Evolutionary conservation across 2,797 vertebrate species (phyloP).

Genomic region (Hoplostethus mediterraneus): DNA sequence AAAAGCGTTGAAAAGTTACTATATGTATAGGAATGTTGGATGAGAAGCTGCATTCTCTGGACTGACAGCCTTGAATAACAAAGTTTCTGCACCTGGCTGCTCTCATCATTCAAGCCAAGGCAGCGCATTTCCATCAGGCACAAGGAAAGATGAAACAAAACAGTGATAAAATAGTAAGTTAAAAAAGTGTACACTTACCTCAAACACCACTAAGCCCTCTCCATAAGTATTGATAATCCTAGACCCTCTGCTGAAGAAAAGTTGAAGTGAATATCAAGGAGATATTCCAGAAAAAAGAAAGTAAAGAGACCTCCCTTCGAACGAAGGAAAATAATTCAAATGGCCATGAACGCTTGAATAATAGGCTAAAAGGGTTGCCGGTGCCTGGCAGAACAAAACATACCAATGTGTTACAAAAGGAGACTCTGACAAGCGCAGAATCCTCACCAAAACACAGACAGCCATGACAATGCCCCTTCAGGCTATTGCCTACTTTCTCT

Average conservation of each 20-base stretch:
- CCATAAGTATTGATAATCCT: slow-evolving; percentile 57
- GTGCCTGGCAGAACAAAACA: slow-evolving; percentile 75
- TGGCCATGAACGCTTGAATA: slow-evolving; percentile 72
- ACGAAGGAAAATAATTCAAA: slow-evolving; percentile 65
- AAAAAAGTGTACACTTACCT: slow-evolving; percentile 71
- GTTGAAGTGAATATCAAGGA: slow-evolving; percentile 58
- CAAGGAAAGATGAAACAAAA: slow-evolving; percentile 36
- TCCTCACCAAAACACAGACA: slow-evolving; percentile 80
- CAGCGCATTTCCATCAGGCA: slow-evolving; percentile 32
- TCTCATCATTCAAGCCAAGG: slow-evolving; percentile 15
- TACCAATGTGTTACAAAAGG: slow-evolving; percentile 77
- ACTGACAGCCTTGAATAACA: slow-evolving; percentile 20
- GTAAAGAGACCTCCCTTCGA: slow-evolving; percentile 46
- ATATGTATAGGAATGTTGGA: slow-evolving; percentile 1
- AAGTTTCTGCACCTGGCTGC: slow-evolving; percentile 44
- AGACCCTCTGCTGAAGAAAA: slow-evolving; percentile 32
- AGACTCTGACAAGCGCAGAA: slow-evolving; percentile 74
- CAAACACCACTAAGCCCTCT: slow-evolving; percentile 48
- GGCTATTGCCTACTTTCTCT: slow-evolving; percentile 73
- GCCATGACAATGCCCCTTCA: slow-evolving; percentile 79
- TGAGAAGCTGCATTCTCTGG: slow-evolving; percentile 9
- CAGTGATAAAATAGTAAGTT: slow-evolving; percentile 37
- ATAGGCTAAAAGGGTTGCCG: slow-evolving; percentile 64
- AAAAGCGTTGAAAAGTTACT: slow-evolving; percentile 2
- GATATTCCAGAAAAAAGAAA: slow-evolving; percentile 63